phyloP scores from a whole-genome alignment of 1,140 invertebrate genomes.

The Drosophila mauritiana region DNA sequence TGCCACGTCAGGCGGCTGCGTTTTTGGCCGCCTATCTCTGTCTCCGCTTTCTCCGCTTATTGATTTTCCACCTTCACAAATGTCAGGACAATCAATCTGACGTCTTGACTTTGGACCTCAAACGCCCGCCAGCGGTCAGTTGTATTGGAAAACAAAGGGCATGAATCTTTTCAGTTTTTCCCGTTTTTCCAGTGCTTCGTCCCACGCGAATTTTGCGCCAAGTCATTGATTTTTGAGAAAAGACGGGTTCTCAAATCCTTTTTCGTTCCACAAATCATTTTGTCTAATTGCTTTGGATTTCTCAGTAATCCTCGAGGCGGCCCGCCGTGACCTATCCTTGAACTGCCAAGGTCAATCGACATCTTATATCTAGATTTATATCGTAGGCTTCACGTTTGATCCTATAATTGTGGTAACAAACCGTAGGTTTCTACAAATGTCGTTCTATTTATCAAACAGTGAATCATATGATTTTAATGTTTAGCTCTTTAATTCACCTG shows the following conservation, averaged over 20 bases:
- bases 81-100: constrained; percentile 69
- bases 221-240: constrained; percentile 59
- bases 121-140: constrained; percentile 19
- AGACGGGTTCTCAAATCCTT: constrained; percentile 4
- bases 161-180: constrained; percentile 27
- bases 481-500: too few relatives aligned
- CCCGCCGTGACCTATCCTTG: too few relatives aligned
- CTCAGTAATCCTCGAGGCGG: too few relatives aligned
- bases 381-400: too few relatives aligned
- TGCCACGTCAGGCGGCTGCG: constrained; percentile 55
- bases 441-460: too few relatives aligned
- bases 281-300: too few relatives aligned
- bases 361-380: too few relatives aligned
- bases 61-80: constrained; percentile 66
- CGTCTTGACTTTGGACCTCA: constrained; percentile 66
- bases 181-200: constrained; percentile 54
- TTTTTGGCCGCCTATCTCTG: constrained; percentile 24
- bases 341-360: too few relatives aligned
- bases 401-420: too few relatives aligned
- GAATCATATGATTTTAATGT: too few relatives aligned
- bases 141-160: constrained; percentile 7
- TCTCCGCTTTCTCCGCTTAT: constrained; percentile 41
- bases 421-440: too few relatives aligned
- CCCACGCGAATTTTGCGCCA: constrained; percentile 34
- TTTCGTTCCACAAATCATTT: constrained; percentile 60